Percentiles rank a stretch among this genome's conserved stretches.
phyloP scores from a whole-genome alignment of 2,797 vertebrate species.

The Margarornis squamiger region DNA sequence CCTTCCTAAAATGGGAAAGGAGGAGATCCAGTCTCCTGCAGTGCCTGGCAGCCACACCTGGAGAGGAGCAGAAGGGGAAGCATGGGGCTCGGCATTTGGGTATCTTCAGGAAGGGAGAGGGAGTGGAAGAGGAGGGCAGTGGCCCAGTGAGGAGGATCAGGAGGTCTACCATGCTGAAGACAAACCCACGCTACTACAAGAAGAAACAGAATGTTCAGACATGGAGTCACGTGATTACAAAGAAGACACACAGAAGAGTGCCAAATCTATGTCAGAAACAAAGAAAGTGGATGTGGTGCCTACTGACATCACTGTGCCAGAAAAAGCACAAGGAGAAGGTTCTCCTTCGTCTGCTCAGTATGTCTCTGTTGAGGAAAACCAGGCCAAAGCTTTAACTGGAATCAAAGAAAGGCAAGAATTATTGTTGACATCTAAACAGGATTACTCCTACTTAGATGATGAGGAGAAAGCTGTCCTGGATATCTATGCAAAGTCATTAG shows the following conservation, averaged over 20 bases:
- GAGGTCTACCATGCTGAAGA: not conserved
- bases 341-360: not conserved
- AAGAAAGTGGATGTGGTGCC: slow-evolving; percentile 50
- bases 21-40: slow-evolving; percentile 26
- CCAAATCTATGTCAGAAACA: slow-evolving; percentile 30
- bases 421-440: not conserved
- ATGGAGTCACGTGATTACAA: not conserved
- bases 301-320: not conserved
- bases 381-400: not conserved
- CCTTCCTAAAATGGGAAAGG: slow-evolving; percentile 45
- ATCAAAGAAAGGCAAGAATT: slow-evolving; percentile 4
- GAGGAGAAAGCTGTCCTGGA: slow-evolving; percentile 35
- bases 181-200: not conserved
- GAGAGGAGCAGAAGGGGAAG: not conserved
- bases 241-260: not conserved
- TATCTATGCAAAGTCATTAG: slow-evolving; percentile 33
- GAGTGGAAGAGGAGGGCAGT: not conserved
- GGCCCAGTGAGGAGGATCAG: not conserved
- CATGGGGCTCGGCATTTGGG: slow-evolving; percentile 50
- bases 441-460: slow-evolving; percentile 5
- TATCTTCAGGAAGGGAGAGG: slow-evolving; percentile 55
- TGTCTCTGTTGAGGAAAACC: not conserved
- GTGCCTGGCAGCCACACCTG: not conserved
- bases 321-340: not conserved
- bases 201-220: not conserved